These are phyloP conservation scores for Ophioninae sp. DNA, from an alignment of 2,888 invertebrate genomes.

Conservation along the genomic window DNA sequence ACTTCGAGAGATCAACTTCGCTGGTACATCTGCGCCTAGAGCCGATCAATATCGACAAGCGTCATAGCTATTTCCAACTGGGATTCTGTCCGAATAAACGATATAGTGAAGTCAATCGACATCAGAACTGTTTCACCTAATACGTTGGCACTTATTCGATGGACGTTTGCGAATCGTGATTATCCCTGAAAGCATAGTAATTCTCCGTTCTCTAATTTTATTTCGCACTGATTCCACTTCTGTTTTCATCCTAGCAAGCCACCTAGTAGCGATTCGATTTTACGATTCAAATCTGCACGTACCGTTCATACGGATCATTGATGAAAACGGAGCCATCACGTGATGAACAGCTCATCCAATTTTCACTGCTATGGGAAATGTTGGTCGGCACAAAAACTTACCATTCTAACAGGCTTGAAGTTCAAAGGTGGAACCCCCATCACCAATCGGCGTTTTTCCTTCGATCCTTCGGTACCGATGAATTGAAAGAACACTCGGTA, in stretches of 20 bases:
- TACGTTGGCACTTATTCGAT: conserved; percentile 24
- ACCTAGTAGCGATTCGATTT: background rate
- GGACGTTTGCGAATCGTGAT: conserved; percentile 47
- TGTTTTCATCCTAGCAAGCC: background rate
- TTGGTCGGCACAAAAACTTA: conserved; percentile 42
- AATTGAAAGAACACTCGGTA: background rate
- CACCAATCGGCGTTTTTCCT: background rate
- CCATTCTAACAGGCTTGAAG: conserved; percentile 50
- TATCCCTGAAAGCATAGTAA: background rate
- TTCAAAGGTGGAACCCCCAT: conserved; percentile 40
- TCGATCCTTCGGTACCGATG: background rate
- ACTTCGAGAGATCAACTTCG: conserved; percentile 1
- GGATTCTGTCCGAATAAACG: background rate
- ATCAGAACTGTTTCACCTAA: conserved; percentile 20
- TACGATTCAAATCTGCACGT: background rate
- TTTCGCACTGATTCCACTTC: background rate
- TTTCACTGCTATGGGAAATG: conserved; percentile 19
- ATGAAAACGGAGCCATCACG: background rate
- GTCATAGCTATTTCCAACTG: background rate
- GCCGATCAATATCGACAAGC: conserved; percentile 12
- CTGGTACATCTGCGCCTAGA: background rate
- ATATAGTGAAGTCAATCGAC: conserved; percentile 12
- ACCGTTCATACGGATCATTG: background rate
- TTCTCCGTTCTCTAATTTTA: background rate
- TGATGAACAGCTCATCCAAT: background rate